Evolutionary conservation across 1,140 invertebrate species (phyloP).

Genomic region (Magallana angulata): DNA sequence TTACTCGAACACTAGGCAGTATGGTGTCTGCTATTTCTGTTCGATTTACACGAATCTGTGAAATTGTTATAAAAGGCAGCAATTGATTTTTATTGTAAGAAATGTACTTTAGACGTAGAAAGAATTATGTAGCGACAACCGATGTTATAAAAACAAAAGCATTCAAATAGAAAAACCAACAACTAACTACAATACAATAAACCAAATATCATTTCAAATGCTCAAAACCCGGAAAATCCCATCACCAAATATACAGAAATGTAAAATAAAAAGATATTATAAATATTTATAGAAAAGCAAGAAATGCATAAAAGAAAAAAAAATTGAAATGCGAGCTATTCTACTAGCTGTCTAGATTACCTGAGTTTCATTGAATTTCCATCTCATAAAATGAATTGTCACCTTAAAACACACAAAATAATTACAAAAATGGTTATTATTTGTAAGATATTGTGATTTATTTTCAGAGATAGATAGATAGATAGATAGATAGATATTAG

Average conservation of each 20-base stretch:
- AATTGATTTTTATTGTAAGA: background rate
- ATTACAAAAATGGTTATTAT: background rate
- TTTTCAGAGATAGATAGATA: too few relatives aligned
- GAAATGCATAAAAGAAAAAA: background rate
- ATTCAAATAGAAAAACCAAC: background rate
- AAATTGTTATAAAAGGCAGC: conserved; percentile 14
- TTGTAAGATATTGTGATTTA: too few relatives aligned
- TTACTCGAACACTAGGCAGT: background rate
- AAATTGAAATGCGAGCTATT: background rate
- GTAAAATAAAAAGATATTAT: background rate
- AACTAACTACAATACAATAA: background rate
- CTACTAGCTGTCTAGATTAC: background rate
- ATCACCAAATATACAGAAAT: background rate
- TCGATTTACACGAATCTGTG: background rate
- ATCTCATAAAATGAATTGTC: conserved; percentile 55
- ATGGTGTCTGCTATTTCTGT: background rate
- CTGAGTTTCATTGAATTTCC: conserved; percentile 48
- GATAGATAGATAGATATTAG: too few relatives aligned
- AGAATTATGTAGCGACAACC: background rate
- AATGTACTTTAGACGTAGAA: background rate
- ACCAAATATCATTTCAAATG: background rate
- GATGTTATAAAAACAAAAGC: background rate
- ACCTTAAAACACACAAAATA: conserved; percentile 40
- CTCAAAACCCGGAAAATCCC: background rate
- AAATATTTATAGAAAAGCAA: background rate